A percentile compares a stretch with the other conserved stretches of the same genome.
Conservation (phyloP, 2,113 vertebrate species). For the Thunnus maccoyii region DNA sequence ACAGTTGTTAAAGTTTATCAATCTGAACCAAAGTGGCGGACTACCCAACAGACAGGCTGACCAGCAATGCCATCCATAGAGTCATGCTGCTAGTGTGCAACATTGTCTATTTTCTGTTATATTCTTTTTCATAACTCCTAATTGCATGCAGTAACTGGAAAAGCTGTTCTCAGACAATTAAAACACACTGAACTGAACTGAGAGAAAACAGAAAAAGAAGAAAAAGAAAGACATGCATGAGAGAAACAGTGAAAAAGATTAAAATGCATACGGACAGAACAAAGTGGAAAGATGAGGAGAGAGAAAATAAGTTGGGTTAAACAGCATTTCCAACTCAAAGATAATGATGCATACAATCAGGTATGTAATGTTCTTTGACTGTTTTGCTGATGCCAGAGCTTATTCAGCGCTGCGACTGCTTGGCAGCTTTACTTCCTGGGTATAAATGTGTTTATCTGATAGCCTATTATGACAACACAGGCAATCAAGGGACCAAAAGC, state of each 20-base stretch:
- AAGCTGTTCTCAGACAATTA: conserved; percentile 4
- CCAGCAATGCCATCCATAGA: background rate
- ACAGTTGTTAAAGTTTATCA: too few relatives aligned
- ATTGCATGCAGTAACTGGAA: background rate
- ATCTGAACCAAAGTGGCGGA: too few relatives aligned
- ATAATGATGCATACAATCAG: conserved; percentile 66
- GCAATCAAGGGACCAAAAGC: conserved; percentile 40
- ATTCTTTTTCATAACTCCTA: conserved; percentile 3
- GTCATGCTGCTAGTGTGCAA: background rate
- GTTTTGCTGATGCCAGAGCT: conserved; percentile 52
- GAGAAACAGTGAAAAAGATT: conserved; percentile 3
- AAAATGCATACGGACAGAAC: conserved; percentile 11
- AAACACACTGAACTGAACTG: background rate
- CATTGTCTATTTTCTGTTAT: too few relatives aligned
- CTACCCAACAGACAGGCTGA: too few relatives aligned
- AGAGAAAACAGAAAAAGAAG: background rate
- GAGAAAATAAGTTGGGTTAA: conserved; percentile 37
- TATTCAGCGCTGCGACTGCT: conserved; percentile 29
- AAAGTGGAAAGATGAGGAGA: conserved; percentile 12
- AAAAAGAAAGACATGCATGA: background rate
- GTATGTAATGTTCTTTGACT: conserved; percentile 55
- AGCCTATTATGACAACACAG: conserved; percentile 44
- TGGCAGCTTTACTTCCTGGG: conserved; percentile 37
- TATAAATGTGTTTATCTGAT: conserved; percentile 56
- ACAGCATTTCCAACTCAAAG: conserved; percentile 43